Conservation (phyloP, 2,797 vertebrate genomes). For the Onychomys torridus region DNA sequence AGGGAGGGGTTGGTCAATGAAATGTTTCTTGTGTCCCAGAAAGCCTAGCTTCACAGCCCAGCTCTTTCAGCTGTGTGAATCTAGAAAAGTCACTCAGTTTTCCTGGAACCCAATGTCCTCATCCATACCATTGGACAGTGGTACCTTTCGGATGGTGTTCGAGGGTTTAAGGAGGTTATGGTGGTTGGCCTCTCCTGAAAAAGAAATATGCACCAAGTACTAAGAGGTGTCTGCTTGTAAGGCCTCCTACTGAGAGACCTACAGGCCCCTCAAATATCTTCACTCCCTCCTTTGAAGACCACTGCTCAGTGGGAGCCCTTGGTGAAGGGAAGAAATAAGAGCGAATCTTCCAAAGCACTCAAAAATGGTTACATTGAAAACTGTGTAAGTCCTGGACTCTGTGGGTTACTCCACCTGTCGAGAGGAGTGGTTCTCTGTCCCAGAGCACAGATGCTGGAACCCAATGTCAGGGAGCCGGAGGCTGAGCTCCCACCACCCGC, state of each 20-base stretch:
- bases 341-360: background rate
- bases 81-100: background rate
- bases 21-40: rapidly evolving
- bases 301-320: background rate
- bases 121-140: background rate
- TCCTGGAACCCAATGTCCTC: background rate
- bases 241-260: background rate
- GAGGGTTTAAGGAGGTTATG: background rate
- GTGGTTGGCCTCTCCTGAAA: no score
- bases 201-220: background rate
- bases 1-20: background rate
- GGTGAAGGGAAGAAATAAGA: background rate
- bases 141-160: background rate
- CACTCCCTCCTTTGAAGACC: background rate
- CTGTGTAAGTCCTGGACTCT: background rate
- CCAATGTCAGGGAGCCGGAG: background rate
- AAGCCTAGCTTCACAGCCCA: background rate
- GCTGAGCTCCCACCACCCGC: rapidly evolving
- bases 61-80: background rate
- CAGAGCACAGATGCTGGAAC: background rate
- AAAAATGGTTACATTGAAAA: background rate
- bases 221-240: rapidly evolving
- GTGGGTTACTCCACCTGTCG: background rate
- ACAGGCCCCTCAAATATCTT: background rate
- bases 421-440: background rate